Conservation (phyloP, 2,113 vertebrate species). For the Manacus vitellinus region DNA sequence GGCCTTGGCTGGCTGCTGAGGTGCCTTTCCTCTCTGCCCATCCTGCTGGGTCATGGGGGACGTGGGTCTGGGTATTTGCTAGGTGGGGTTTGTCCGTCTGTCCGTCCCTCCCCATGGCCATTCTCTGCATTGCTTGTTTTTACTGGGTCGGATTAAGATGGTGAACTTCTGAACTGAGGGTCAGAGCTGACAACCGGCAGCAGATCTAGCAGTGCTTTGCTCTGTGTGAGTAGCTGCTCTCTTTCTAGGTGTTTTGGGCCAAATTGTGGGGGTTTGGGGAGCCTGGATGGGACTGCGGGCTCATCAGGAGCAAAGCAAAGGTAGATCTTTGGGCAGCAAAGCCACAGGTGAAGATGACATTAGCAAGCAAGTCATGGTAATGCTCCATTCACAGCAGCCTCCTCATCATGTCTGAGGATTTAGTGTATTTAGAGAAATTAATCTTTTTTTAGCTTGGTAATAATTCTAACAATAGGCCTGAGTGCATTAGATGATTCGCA, state of each 20-base stretch:
- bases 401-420: slow-evolving; percentile 63
- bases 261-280: neutral
- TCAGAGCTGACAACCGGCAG: neutral
- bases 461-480: slow-evolving; percentile 72
- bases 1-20: neutral
- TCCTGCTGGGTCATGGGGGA: fast-evolving
- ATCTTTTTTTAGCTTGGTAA: slow-evolving; percentile 75
- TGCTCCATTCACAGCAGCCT: slow-evolving; percentile 10
- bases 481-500: slow-evolving; percentile 70
- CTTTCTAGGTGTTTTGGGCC: neutral
- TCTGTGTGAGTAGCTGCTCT: neutral
- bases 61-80: neutral
- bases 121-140: neutral
- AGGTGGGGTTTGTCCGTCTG: neutral
- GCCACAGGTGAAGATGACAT: slow-evolving; percentile 31
- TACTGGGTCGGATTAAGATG: neutral
- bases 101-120: fast-evolving
- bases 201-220: neutral
- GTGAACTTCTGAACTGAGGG: slow-evolving; percentile 36
- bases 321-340: neutral
- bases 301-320: neutral
- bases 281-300: neutral
- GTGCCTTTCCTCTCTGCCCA: neutral
- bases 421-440: slow-evolving; percentile 76
- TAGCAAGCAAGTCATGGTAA: slow-evolving; percentile 33